Base-by-base conservation (phyloP, 1,140 invertebrate species). In the Homarus americanus region DNA sequence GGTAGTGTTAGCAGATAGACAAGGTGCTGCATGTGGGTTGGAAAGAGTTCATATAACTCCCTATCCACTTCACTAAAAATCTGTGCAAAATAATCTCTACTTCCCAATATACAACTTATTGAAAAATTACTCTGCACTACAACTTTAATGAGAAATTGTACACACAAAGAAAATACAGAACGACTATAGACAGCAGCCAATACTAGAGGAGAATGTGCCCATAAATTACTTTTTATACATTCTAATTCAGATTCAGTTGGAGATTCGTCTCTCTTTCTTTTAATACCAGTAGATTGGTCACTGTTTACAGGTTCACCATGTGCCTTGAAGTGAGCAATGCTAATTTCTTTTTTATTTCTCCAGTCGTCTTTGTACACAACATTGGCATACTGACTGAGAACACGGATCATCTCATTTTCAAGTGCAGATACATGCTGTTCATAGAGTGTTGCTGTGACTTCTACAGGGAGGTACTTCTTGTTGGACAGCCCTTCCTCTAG, bases 11-110 rank as follows among this genome's bases (percentile, higher is more conserved):
- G 32, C 5, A 69, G 63, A 28, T 69, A 69, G 4, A 69, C 63
- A 69, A 69, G 28, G 32, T 69, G 63, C 12, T 69, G 63, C n/a
- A 69, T 69, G 32, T 69, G 9, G 9, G 63, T 10, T 32, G 63
- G 63, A 28, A 69, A 69, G 28, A 32, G 32, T 69, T 69, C 63
- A 69, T 69, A 32, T 32, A 69, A 69, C 32, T 69, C 63, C 24
- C 63, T 10, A 9, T 69, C 5, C 63, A 69, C 12, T 69, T 32
- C 32, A 32, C 5, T 69, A 32, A 5, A 32, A 32, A 69, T 17
- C 32, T 69, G n/a, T 69, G n/a, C 63, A 69, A 69, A 69, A 69
- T 69, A 69, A 28, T 69, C 63, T 32, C n/a, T 69, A 32, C 63
- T 32, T 69, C 63, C 63, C 28, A 69, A 69, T 69, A 69, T 12